Evolutionary conservation across 2,888 invertebrate genomes (phyloP).

Genomic region (Operophtera brumata): DNA sequence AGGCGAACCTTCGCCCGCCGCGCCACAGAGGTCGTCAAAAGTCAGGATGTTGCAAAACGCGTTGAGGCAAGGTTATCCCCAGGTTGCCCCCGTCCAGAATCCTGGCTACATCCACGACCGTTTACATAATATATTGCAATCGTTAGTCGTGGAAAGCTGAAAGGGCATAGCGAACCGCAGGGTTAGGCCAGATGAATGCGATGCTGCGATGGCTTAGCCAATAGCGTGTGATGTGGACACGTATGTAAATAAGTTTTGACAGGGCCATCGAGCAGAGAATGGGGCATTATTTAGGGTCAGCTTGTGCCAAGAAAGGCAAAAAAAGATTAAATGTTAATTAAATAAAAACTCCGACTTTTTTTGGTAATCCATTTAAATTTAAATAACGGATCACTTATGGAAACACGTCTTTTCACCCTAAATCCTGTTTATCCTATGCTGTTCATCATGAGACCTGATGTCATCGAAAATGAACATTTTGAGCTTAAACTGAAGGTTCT

Average conservation of each 20-base stretch:
- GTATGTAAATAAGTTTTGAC: constrained; percentile 44
- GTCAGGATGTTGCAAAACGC: too few relatives aligned
- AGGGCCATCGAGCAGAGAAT: constrained; percentile 5
- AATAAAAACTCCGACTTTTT: too few relatives aligned
- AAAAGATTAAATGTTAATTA: not conserved
- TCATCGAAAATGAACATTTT: too few relatives aligned
- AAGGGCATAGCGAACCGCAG: constrained; percentile 59
- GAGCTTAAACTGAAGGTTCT: too few relatives aligned
- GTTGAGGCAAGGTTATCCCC: not conserved
- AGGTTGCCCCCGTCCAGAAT: constrained; percentile 2
- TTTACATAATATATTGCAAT: constrained; percentile 61
- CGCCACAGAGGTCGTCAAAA: too few relatives aligned
- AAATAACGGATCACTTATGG: too few relatives aligned
- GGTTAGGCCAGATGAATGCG: constrained; percentile 71
- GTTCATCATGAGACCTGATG: too few relatives aligned
- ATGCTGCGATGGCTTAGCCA: constrained; percentile 53
- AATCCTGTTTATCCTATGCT: too few relatives aligned
- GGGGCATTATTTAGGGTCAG: constrained; percentile 14
- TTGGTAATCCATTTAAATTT: too few relatives aligned
- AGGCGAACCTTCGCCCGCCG: too few relatives aligned
- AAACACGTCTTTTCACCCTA: too few relatives aligned
- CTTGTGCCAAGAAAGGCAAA: not conserved
- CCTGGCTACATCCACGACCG: constrained; percentile 8
- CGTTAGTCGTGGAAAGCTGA: constrained; percentile 52
- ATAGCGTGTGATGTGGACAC: constrained; percentile 58